Evolutionary conservation across 2,113 vertebrate genomes (phyloP), one percentile per base, ranked within the genome.

Genomic region (Axis porcinus): DNA sequence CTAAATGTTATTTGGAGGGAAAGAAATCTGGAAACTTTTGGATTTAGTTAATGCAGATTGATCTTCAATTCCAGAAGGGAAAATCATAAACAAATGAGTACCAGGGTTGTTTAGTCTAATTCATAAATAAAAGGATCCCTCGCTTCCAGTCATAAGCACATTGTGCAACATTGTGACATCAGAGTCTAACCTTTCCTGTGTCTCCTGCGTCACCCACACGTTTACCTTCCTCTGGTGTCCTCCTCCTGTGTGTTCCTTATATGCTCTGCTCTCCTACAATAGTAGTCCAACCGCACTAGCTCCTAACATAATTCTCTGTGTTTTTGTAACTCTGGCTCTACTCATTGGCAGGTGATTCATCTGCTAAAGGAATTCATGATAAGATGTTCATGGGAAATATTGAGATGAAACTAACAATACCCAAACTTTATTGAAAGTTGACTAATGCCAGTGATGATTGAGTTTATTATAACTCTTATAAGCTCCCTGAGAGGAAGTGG

Each of bases 1-100:
- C 57, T 94, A 83, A 97, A 86, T 89, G 62, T 91, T 97, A 95
- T 94, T 94, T 86, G 74, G 81, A 91, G 54, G 60, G 81, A 91
- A 82, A 84, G 62, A 96, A 93, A 89, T 30, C 60, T 43, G 94
- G 60, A 30, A 89, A 96, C 82, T 54, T 58, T 83, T 86, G 33
- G 19, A 90, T 97, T 88, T 60, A 92, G 43, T 81, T 96, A 90
- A 95, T 90, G 57, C 4, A 36, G 36, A 50, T 55, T 93, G 54
- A 67, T 94, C 36, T 87, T 87, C 55, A 90, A 16, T 88, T 94
- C 58, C 62, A 93, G 33, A 64, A 81, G 94, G 30, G 43, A 86
- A 82, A 84, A 60, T 9, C 57, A 74, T 27, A 89, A 93, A 55
- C 7, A 58, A 78, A 58, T 27, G 82, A 92, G 52, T n/a, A 60